Evolutionary conservation across 2,113 vertebrate species (phyloP).

Genomic region (Pituophis catenifer): DNA sequence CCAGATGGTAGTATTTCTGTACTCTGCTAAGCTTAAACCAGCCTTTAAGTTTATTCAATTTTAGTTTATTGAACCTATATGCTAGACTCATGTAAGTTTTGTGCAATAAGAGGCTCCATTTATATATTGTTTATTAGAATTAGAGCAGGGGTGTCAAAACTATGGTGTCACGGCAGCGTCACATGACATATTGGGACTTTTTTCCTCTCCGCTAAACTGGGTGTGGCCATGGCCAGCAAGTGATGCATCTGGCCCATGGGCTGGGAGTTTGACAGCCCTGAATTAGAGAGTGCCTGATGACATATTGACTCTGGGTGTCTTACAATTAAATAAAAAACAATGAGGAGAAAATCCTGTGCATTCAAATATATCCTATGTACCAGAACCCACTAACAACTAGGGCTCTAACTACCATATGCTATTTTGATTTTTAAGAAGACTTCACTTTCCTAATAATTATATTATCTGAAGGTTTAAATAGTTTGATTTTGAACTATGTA

Average conservation of each 20-base stretch:
- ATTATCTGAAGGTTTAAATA: background rate
- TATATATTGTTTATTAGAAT: background rate
- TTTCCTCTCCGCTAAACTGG: too few relatives aligned
- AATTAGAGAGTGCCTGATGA: background rate
- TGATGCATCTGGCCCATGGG: too few relatives aligned
- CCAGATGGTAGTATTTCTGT: background rate
- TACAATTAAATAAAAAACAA: background rate
- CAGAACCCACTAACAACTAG: background rate
- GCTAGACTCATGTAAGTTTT: background rate
- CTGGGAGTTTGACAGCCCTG: background rate
- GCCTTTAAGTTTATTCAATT: background rate
- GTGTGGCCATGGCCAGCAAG: too few relatives aligned
- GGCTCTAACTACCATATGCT: background rate
- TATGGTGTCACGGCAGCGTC: accelerated
- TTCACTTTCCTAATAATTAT: background rate
- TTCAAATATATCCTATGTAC: background rate
- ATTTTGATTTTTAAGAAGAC: background rate
- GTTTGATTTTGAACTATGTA: background rate
- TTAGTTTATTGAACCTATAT: background rate
- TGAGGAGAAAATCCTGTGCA: background rate
- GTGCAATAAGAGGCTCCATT: background rate
- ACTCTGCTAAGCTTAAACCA: background rate
- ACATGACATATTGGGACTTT: too few relatives aligned
- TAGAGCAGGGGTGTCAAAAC: background rate
- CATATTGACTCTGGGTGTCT: background rate